Conservation (phyloP, 1,140 invertebrate genomes). For the Myzus persicae region DNA sequence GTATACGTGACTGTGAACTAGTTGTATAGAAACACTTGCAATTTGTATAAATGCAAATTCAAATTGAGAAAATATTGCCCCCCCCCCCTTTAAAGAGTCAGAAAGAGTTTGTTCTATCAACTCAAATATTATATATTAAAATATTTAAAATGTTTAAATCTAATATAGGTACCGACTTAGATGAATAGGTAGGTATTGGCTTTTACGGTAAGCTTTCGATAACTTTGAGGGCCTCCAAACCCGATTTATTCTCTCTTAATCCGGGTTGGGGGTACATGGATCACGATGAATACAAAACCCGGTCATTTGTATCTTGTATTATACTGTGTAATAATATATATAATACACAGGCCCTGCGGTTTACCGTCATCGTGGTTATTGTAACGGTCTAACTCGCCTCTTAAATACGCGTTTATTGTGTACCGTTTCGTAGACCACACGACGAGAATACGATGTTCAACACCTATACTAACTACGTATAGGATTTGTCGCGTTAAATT, state of each 20-base stretch:
- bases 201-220: not conserved
- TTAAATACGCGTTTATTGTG: not conserved
- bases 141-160: not conserved
- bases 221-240: not conserved
- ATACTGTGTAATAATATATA: not conserved
- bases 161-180: not conserved
- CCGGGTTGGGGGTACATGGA: not conserved
- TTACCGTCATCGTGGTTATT: not conserved
- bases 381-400: not conserved
- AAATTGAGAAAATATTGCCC: not conserved
- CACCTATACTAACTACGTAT: not conserved
- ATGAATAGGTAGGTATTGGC: not conserved
- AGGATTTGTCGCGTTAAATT: not conserved
- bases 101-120: not conserved
- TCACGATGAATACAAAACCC: not conserved
- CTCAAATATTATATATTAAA: not conserved
- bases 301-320: not conserved
- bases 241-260: not conserved
- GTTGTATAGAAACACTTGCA: not conserved
- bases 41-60: not conserved
- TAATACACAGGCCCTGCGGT: not conserved
- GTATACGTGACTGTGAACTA: not conserved
- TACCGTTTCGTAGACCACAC: not conserved
- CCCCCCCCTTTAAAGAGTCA: not conserved
- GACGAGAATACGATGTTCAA: not conserved